A percentile compares a stretch with the other conserved stretches of the same genome.
Conservation (phyloP, 30 jellyfish, hydroid and myxozoan genomes). For the Cassiopea andromeda region DNA sequence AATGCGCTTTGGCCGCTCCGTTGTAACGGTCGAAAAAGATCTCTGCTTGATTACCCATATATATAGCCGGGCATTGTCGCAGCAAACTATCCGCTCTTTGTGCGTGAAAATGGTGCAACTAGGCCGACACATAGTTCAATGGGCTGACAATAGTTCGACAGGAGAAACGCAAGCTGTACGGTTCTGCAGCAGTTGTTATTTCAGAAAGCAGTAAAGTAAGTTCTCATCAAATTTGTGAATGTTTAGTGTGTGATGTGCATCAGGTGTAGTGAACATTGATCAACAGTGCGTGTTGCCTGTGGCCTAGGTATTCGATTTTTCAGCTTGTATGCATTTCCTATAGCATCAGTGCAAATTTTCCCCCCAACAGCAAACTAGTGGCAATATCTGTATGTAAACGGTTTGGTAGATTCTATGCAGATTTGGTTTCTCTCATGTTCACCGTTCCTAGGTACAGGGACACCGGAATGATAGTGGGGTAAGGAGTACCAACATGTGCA, state of each 20-base stretch:
- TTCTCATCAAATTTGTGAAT: background rate
- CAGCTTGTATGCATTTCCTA: no score
- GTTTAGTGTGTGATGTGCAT: no score
- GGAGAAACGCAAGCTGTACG: background rate
- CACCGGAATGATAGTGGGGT: no score
- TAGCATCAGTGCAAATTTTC: no score
- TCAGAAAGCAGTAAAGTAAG: background rate
- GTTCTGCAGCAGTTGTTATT: background rate
- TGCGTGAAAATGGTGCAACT: background rate
- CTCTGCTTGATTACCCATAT: conserved; percentile 6
- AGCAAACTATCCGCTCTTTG: background rate
- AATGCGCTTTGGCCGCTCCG: background rate
- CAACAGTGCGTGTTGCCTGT: background rate
- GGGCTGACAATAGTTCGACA: background rate
- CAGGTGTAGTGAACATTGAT: no score
- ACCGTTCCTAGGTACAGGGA: no score
- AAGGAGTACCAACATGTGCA: no score
- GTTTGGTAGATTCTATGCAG: no score
- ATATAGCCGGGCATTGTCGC: background rate
- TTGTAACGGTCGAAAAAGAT: conserved; percentile 12
- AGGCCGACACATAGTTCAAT: background rate
- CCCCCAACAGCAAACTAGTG: no score
- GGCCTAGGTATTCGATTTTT: background rate
- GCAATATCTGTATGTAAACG: no score
- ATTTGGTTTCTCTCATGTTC: no score